phyloP scores from a whole-genome alignment of 2,113 vertebrate genomes.

The Hydropotes inermis region DNA sequence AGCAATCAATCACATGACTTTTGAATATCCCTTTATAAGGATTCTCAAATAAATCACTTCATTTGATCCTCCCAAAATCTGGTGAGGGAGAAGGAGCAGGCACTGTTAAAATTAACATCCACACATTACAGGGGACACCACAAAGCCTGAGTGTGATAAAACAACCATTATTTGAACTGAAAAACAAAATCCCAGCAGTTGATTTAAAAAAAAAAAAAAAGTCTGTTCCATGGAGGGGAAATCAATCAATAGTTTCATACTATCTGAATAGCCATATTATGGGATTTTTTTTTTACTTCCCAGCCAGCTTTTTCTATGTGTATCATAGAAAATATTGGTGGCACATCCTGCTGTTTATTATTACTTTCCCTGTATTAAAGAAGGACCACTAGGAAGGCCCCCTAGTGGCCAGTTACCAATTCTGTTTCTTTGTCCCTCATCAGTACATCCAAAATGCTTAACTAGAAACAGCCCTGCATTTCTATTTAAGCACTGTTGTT shows the following conservation, averaged over 20 bases:
- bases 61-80: not conserved
- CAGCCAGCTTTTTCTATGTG: not conserved
- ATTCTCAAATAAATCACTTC: not conserved
- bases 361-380: not conserved
- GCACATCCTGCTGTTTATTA: not conserved
- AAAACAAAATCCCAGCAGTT: not conserved
- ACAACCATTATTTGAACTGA: not conserved
- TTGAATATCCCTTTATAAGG: not conserved
- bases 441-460: not conserved
- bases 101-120: not conserved
- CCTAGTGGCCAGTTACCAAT: constrained; percentile 32
- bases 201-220: not conserved
- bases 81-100: not conserved
- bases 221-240: not conserved
- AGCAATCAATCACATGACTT: not conserved
- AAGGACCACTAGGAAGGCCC: constrained; percentile 54
- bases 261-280: not conserved
- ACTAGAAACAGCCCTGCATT: not conserved
- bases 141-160: not conserved
- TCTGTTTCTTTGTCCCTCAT: not conserved
- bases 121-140: not conserved
- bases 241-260: not conserved
- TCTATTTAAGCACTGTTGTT: not conserved
- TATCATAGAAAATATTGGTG: not conserved
- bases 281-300: not conserved